Percentiles rank a stretch among this genome's conserved stretches.
Evolutionary conservation across 1,140 invertebrate species (phyloP).

Genomic region (Drosophila parvula): DNA sequence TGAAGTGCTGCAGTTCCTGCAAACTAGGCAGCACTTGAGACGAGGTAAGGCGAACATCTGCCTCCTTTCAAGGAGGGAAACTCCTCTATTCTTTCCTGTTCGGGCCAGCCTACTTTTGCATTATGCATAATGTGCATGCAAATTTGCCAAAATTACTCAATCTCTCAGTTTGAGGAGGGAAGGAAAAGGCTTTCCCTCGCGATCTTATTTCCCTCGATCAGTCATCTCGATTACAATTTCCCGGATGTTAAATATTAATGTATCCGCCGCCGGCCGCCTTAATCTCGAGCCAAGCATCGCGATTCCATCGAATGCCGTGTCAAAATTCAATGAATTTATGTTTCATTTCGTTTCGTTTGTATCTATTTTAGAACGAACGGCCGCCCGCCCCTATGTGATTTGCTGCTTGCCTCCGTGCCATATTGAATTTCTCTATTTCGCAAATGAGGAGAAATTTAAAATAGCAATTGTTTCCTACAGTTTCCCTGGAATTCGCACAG

Average conservation of each 20-base stretch:
- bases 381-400: constrained; percentile 61
- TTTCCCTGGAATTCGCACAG: constrained; percentile 16
- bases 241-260: constrained; percentile 76
- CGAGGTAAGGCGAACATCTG: constrained; percentile 52
- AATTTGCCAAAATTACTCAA: constrained; percentile 78
- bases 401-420: constrained; percentile 27
- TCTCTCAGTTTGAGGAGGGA: constrained; percentile 17
- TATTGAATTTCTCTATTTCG: constrained; percentile 52
- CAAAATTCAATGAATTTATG: constrained; percentile 79
- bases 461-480: neutral
- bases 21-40: constrained; percentile 26
- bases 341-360: constrained; percentile 39
- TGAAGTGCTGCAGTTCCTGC: constrained; percentile 63
- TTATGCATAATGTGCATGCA: constrained; percentile 78
- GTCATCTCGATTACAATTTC: constrained; percentile 75
- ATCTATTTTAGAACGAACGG: constrained; percentile 32
- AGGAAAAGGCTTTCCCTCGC: constrained; percentile 36
- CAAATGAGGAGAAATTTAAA: constrained; percentile 35
- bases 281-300: constrained; percentile 38
- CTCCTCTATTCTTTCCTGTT: constrained; percentile 6
- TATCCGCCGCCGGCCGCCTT: constrained; percentile 59
- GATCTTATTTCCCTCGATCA: constrained; percentile 64
- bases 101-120: constrained; percentile 55
- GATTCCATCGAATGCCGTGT: constrained; percentile 52
- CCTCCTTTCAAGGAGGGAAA: constrained; percentile 26